Evolutionary conservation across 2,797 vertebrate genomes (phyloP).

Genomic region (Cichlasoma orientale): DNA sequence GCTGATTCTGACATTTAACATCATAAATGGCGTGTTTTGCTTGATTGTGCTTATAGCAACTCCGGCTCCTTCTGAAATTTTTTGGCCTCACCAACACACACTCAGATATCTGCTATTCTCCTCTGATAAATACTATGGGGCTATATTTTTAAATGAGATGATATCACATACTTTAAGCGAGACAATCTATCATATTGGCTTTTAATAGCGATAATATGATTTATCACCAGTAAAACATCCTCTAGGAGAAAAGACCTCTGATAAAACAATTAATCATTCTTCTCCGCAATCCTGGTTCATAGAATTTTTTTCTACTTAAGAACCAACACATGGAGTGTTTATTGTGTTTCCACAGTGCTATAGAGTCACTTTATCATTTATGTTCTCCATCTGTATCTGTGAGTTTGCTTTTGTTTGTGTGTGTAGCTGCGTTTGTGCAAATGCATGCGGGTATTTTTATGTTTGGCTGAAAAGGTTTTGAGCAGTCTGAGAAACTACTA

Average conservation of each 20-base stretch:
- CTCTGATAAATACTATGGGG: conserved; percentile 59
- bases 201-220: conserved; percentile 84
- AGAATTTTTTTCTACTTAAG: conserved; percentile 72
- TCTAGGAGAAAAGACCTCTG: conserved; percentile 74
- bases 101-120: conserved; percentile 39
- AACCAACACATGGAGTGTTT: conserved; percentile 67
- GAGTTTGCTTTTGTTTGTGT: conserved; percentile 40
- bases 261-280: conserved; percentile 80
- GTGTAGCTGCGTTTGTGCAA: conserved; percentile 11
- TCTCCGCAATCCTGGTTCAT: conserved; percentile 65
- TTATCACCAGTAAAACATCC: conserved; percentile 76
- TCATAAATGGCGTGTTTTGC: conserved; percentile 2
- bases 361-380: conserved; percentile 76
- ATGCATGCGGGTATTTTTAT: conserved; percentile 30
- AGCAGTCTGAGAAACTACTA: conserved; percentile 47
- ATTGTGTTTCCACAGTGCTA: conserved; percentile 69
- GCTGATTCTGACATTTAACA: conserved; percentile 28
- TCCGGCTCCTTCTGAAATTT: conserved; percentile 18
- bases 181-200: conserved; percentile 81
- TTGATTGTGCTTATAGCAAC: conserved; percentile 6
- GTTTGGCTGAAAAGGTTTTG: conserved; percentile 34
- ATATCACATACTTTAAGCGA: conserved; percentile 69
- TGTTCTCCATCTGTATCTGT: conserved; percentile 60
- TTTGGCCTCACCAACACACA: conserved; percentile 28
- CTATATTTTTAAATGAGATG: conserved; percentile 74